These are phyloP conservation scores for Phragmatobia fuliginosa DNA, from an alignment of 2,888 invertebrate genomes.

Conservation along the genomic window DNA sequence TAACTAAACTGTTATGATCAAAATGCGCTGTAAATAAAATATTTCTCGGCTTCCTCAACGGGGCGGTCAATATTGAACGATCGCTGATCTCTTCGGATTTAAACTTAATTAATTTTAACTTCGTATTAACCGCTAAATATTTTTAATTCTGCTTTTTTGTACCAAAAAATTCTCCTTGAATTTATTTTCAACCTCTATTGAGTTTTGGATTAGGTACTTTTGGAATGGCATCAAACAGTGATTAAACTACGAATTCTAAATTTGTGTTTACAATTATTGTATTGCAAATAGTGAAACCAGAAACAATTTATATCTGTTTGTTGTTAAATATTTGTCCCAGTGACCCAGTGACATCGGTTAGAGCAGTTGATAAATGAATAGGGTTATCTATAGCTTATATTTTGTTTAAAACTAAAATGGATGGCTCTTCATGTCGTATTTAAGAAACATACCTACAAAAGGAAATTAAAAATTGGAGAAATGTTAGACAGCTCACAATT, in stretches of 20 bases:
- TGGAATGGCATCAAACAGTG: not conserved
- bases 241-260: not conserved
- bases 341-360: not conserved
- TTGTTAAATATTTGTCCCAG: not conserved
- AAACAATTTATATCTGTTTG: conserved; percentile 5
- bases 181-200: not conserved
- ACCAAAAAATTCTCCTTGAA: not conserved
- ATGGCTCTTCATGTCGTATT: not conserved
- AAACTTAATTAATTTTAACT: conserved; percentile 51
- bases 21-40: conserved; percentile 31
- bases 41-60: conserved; percentile 34
- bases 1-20: not conserved
- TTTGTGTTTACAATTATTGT: not conserved
- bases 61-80: conserved; percentile 42
- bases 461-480: not conserved
- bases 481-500: no score
- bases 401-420: not conserved
- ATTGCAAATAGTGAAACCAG: conserved; percentile 1
- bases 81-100: conserved; percentile 43
- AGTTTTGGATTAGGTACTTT: not conserved
- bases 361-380: not conserved
- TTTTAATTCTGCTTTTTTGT: conserved; percentile 23
- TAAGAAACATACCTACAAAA: not conserved
- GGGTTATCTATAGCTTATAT: not conserved
- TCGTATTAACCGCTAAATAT: conserved; percentile 35